Evolutionary conservation across 2,888 invertebrate genomes (phyloP), one percentile per base, ranked within the genome.

Genomic region (Cosmia pyralina): DNA sequence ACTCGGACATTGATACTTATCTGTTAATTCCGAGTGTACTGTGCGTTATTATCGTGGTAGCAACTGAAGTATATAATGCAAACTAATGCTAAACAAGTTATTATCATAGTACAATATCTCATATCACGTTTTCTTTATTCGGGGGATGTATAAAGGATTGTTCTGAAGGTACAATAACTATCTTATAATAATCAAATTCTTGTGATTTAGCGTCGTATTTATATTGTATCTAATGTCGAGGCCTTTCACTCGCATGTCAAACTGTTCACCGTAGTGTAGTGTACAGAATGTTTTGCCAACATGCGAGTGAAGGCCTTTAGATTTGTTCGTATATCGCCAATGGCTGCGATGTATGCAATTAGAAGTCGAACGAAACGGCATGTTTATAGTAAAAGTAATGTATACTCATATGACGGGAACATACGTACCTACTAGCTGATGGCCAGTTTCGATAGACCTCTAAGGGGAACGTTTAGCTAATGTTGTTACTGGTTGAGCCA

Each of bases 121-220:
- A 93, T 93, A 93, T 94, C 93, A 92, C 75, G 72, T 69, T 86
- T 87, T 81, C 72, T 79, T 83, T 81, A 71, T 72, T 85, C 75
- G 77, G 65, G 84, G 80, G 77, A 77, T 75, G 80, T 82, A 85
- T 87, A 83, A 85, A 86, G 77, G 70, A 84, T 86, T 86, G 86
- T 91, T 88, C 85, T 89, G 87, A 89, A 82, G 84, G 89, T 91
- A 93, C 92, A 92, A 92, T 92, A 92, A 92, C 88, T 91, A 91
- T 87, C 83, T 85, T 90, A 85, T 91, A 91, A 87, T 89, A 87
- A 88, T 87, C 77, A 88, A 88, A 86, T 91, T 90, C 89, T 91
- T 91, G 92, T 93, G 91, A 92, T 92, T 90, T 91, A 93, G 92
- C 88, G 86, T 90, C 87, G 88, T 91, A 90, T 82, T 89, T 91